Evolutionary conservation across 2,113 vertebrate species (phyloP).

Genomic region (Podocnemis expansa): DNA sequence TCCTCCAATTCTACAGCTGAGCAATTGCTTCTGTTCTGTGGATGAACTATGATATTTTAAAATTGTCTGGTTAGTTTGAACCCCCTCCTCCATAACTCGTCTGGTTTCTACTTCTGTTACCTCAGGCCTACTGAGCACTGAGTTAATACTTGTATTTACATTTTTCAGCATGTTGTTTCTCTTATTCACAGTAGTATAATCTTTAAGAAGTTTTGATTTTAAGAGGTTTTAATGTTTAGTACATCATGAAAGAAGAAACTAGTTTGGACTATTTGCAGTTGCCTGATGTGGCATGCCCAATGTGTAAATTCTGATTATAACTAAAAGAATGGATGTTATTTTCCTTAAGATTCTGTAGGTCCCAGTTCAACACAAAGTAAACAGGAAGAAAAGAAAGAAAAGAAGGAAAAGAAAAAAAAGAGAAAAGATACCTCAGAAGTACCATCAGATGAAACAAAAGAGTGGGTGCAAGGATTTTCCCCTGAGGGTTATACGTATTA

Average conservation of each 20-base stretch:
- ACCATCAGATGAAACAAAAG: conserved; percentile 30
- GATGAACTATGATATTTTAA: background rate
- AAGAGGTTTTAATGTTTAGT: background rate
- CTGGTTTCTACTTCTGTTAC: background rate
- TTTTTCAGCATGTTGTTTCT: background rate
- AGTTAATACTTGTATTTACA: background rate
- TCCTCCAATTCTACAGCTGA: background rate
- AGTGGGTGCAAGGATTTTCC: conserved; percentile 80
- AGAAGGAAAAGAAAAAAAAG: conserved; percentile 70
- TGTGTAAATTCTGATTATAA: background rate
- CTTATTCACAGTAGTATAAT: background rate
- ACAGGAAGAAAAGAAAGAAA: conserved; percentile 38
- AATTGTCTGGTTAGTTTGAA: background rate
- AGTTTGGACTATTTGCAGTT: background rate
- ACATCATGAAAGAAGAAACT: background rate
- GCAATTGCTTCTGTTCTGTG: background rate
- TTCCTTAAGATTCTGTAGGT: conserved; percentile 60
- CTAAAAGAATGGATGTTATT: background rate
- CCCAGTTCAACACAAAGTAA: conserved; percentile 60
- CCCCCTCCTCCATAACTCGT: background rate
- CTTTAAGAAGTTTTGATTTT: background rate
- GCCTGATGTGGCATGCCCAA: background rate
- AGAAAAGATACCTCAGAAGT: conserved; percentile 56
- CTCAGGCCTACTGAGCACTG: background rate
- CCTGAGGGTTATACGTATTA: conserved; percentile 82